Percentiles rank a stretch among this genome's conserved stretches.
phyloP scores from a whole-genome alignment of 2,113 vertebrate species.

The Thermophis baileyi region DNA sequence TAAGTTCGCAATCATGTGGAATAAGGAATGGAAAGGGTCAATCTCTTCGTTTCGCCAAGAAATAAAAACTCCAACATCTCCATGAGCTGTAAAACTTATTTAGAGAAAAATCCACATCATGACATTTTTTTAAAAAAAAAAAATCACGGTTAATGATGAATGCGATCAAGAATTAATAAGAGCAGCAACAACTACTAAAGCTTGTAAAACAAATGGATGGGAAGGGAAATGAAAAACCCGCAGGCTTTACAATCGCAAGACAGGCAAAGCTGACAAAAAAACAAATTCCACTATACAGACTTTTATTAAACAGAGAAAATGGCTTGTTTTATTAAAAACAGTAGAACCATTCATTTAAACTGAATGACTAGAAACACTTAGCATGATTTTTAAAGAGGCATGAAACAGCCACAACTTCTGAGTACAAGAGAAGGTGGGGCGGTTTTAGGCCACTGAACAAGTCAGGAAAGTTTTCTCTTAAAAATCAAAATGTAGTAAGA shows the following conservation, averaged over 20 bases:
- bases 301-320: constrained; percentile 73
- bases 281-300: constrained; percentile 66
- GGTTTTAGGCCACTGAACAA: constrained; percentile 59
- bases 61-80: constrained; percentile 64
- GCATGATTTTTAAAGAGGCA: constrained; percentile 68
- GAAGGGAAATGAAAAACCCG: constrained; percentile 35
- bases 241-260: constrained; percentile 62
- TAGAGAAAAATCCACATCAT: constrained; percentile 59
- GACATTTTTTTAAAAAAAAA: constrained; percentile 28
- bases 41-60: constrained; percentile 64
- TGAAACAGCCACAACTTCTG: constrained; percentile 53
- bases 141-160: constrained; percentile 55
- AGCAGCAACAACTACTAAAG: constrained; percentile 55
- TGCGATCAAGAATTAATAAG: constrained; percentile 62
- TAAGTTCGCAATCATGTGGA: not conserved
- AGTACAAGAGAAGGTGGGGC: constrained; percentile 37
- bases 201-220: constrained; percentile 61
- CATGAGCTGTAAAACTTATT: constrained; percentile 65
- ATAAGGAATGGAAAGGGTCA: constrained; percentile 38
- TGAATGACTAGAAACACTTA: constrained; percentile 84
- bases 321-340: constrained; percentile 89
- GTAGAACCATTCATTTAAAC: constrained; percentile 94
- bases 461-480: constrained; percentile 76
- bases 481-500: constrained; percentile 83
- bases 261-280: constrained; percentile 53